A percentile compares a stretch with the other conserved stretches of the same genome.
phyloP scores from a whole-genome alignment of 92 coral and sea anemone genomes.

The Palythoa caribaeorum region DNA sequence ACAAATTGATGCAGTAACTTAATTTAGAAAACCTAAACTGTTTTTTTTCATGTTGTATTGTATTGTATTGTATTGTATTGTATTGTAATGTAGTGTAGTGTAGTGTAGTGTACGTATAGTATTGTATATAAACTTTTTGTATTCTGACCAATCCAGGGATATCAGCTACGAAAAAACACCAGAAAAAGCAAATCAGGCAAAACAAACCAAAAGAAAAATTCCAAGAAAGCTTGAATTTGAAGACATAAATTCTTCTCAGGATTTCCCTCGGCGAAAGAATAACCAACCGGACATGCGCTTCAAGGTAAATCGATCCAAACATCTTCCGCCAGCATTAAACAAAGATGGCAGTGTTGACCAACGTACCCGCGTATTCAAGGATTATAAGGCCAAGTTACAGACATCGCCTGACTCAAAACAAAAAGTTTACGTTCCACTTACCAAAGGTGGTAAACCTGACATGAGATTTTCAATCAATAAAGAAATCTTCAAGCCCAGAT shows the following conservation, averaged over 20 bases:
- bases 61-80: no score
- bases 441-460: conserved; percentile 49
- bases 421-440: background rate
- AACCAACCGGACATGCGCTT: conserved; percentile 62
- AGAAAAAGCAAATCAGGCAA: background rate
- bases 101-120: no score
- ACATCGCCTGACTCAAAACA: background rate
- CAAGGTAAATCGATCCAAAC: conserved; percentile 55
- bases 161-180: background rate
- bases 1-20: no score
- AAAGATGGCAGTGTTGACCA: conserved; percentile 58
- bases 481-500: conserved; percentile 4
- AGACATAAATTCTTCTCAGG: background rate
- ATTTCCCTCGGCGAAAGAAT: conserved; percentile 13
- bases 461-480: conserved; percentile 64
- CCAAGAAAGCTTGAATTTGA: background rate
- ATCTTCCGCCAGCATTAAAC: conserved; percentile 53
- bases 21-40: no score
- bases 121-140: no score
- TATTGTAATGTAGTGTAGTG: no score
- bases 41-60: no score
- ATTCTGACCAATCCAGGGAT: background rate
- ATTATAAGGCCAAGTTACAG: background rate
- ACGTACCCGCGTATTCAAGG: conserved; percentile 39
- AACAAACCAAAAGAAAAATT: background rate